Evolutionary conservation across 2,888 invertebrate species (phyloP).

Genomic region (Mythimna impura): DNA sequence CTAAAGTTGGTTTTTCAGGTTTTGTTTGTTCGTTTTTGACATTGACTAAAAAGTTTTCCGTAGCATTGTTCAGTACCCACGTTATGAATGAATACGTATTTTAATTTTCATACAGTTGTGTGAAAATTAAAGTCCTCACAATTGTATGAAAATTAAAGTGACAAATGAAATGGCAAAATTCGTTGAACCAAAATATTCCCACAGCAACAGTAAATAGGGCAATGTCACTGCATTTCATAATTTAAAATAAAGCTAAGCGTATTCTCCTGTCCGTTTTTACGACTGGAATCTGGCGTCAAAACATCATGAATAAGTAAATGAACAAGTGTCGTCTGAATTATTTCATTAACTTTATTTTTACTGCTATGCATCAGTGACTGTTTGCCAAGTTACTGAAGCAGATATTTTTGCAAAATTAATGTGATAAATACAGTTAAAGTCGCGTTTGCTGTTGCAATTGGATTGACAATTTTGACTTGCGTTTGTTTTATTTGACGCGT

Average conservation of each 20-base stretch:
- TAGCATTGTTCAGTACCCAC: no score
- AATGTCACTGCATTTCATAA: slow-evolving; percentile 11
- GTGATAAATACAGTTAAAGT: not conserved
- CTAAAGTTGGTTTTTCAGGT: no score
- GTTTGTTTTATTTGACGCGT: not conserved
- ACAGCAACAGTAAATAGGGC: not conserved
- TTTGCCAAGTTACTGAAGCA: not conserved
- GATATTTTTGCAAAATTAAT: not conserved
- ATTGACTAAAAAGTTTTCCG: no score
- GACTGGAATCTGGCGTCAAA: slow-evolving; percentile 26
- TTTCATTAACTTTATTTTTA: slow-evolving; percentile 27
- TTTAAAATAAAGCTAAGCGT: slow-evolving; percentile 23
- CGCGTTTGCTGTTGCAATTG: not conserved
- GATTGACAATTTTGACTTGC: not conserved
- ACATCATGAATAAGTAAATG: slow-evolving; percentile 43
- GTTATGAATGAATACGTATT: not conserved
- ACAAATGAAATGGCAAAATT: not conserved
- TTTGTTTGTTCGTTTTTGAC: no score
- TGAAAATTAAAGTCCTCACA: no score
- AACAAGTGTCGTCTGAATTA: slow-evolving; percentile 12
- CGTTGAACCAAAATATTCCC: slow-evolving; percentile 6
- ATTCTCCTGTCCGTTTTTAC: slow-evolving; percentile 23
- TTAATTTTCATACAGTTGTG: no score
- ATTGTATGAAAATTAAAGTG: not conserved
- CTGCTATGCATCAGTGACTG: not conserved